phyloP scores from a whole-genome alignment of 2,888 invertebrate species.

The Nipponacmea schrenckii region DNA sequence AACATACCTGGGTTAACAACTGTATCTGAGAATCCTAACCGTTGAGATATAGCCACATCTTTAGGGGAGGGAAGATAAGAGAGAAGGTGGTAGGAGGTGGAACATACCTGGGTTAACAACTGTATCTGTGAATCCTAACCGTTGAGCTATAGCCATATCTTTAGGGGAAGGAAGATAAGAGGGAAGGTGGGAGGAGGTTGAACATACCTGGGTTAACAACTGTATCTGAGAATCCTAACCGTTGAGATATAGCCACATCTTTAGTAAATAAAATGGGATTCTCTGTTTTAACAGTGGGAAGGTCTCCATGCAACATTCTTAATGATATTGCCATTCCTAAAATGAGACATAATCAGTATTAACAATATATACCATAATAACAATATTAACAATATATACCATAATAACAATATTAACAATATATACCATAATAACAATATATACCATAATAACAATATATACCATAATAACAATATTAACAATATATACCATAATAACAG shows the following conservation, averaged over 20 bases:
- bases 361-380: background rate
- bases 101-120: conserved; percentile 88
- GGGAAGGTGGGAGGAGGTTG: too few relatives aligned
- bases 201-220: conserved; percentile 88
- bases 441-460: too few relatives aligned
- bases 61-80: conserved; percentile 65
- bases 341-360: background rate
- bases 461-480: too few relatives aligned
- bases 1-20: conserved; percentile 88
- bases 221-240: conserved; percentile 88
- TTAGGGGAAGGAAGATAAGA: conserved; percentile 65
- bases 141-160: conserved; percentile 85
- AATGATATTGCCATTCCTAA: conserved; percentile 73
- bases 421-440: too few relatives aligned
- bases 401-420: too few relatives aligned
- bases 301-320: conserved; percentile 82
- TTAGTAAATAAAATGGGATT: conserved; percentile 79
- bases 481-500: too few relatives aligned
- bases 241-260: conserved; percentile 85
- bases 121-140: conserved; percentile 88
- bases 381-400: too few relatives aligned
- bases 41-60: conserved; percentile 85
- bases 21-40: conserved; percentile 88
- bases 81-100: too few relatives aligned
- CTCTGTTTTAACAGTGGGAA: conserved; percentile 82